These are phyloP conservation scores for Myathropa florea DNA, from an alignment of 2,888 invertebrate genomes.

Conservation along the genomic window DNA sequence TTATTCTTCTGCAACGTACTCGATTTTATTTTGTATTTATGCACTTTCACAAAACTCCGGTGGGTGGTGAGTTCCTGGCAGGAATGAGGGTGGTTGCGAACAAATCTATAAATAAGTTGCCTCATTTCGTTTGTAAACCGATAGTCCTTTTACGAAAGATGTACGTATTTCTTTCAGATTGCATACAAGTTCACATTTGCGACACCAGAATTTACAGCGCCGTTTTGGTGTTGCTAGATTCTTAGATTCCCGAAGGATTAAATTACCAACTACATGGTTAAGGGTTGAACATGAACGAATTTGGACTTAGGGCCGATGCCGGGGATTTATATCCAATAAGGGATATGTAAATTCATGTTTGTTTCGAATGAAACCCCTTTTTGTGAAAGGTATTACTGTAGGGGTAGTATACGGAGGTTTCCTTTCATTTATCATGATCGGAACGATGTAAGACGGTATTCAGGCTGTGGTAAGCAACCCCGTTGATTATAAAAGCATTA, in stretches of 20 bases:
- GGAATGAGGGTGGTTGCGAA: background rate
- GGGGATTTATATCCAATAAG: slow-evolving; percentile 10
- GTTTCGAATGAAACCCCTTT: slow-evolving; percentile 26
- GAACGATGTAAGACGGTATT: background rate
- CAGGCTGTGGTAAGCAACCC: background rate
- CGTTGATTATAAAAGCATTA: slow-evolving; percentile 48
- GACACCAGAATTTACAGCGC: slow-evolving; percentile 22
- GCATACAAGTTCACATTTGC: slow-evolving; percentile 23
- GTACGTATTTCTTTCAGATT: slow-evolving; percentile 11
- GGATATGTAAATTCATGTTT: slow-evolving; percentile 30
- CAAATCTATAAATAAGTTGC: slow-evolving; percentile 37
- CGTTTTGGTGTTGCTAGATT: slow-evolving; percentile 7
- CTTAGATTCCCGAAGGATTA: slow-evolving; percentile 16
- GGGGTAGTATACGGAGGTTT: background rate
- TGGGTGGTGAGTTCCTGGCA: background rate
- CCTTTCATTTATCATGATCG: slow-evolving; percentile 26
- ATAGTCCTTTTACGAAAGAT: slow-evolving; percentile 6
- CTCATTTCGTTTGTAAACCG: background rate
- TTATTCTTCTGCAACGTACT: slow-evolving; percentile 24
- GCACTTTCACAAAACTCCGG: slow-evolving; percentile 19
- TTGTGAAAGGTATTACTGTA: slow-evolving; percentile 2
- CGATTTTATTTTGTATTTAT: slow-evolving; percentile 52
- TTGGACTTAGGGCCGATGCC: slow-evolving; percentile 7
- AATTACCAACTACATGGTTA: slow-evolving; percentile 28
- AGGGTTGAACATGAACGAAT: slow-evolving; percentile 34